A percentile compares a stretch with the other conserved stretches of the same genome.
Conservation (phyloP, 2,113 vertebrate species). For the Ptilonorhynchus violaceus region DNA sequence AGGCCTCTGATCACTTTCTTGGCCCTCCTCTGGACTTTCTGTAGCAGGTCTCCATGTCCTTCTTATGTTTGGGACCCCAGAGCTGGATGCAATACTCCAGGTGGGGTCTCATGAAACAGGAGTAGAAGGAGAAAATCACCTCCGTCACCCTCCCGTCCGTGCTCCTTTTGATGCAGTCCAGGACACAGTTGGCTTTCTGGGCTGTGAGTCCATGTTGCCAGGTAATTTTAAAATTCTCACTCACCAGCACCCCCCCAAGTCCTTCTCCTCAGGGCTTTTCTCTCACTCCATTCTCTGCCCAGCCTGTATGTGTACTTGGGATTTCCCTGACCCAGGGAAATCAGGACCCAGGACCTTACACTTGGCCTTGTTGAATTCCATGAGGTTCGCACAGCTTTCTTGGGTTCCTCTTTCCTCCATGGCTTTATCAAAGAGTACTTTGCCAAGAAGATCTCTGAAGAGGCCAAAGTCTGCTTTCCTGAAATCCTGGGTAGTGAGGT, state of each 20-base stretch:
- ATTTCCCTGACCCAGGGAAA: neutral
- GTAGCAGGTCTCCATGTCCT: neutral
- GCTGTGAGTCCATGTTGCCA: neutral
- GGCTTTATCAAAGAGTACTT: neutral
- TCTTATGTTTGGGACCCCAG: too few species aligned
- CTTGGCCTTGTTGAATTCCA: neutral
- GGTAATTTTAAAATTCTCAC: neutral
- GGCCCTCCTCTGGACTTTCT: neutral
- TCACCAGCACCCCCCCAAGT: neutral
- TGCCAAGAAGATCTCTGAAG: neutral
- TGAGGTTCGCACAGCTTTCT: neutral
- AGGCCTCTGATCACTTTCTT: neutral
- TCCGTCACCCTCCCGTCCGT: neutral
- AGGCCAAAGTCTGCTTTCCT: neutral
- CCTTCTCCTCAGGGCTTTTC: neutral
- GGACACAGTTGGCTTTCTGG: rapidly evolving
- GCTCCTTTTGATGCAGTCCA: neutral
- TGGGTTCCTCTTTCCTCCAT: neutral
- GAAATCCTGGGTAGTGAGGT: neutral
- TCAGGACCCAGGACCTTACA: neutral
- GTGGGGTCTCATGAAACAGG: neutral
- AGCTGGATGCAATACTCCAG: neutral
- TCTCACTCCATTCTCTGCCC: neutral
- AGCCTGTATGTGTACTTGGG: neutral
- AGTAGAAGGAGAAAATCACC: neutral